Percentiles rank a stretch among this genome's conserved stretches.
Conservation (phyloP, 2,888 invertebrate species). For the Yponomeuta malinellus region DNA sequence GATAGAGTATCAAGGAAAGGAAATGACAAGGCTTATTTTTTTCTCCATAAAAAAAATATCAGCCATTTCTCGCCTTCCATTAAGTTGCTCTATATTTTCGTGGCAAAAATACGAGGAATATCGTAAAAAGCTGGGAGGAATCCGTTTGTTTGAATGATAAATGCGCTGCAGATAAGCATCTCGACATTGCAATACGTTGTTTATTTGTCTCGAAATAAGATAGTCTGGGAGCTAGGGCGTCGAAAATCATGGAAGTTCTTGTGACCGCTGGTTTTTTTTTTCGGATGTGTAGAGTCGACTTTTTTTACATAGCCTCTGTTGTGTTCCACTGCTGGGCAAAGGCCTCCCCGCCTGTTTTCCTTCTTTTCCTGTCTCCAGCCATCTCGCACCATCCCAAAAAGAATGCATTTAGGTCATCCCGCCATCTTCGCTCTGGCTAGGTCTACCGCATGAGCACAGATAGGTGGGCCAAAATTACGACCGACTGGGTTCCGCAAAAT, state of each 20-base stretch:
- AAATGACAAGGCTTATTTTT: background rate
- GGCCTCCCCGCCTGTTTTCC: too few relatives aligned
- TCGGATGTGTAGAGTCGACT: too few relatives aligned
- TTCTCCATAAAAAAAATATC: background rate
- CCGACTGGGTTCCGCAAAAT: too few relatives aligned
- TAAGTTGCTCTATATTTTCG: slow-evolving; percentile 1
- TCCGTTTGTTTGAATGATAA: slow-evolving; percentile 7
- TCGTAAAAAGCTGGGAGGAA: background rate
- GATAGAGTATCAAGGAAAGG: background rate
- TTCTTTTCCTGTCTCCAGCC: too few relatives aligned
- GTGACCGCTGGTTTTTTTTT: background rate
- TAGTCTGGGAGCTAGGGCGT: slow-evolving; percentile 1
- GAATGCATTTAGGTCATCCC: too few relatives aligned
- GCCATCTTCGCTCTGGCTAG: too few relatives aligned
- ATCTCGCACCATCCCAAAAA: too few relatives aligned
- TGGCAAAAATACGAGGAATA: background rate
- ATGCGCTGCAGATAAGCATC: slow-evolving; percentile 9
- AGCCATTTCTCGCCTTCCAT: background rate
- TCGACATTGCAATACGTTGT: slow-evolving; percentile 8
- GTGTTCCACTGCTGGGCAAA: too few relatives aligned
- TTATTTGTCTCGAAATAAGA: slow-evolving; percentile 3
- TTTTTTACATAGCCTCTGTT: too few relatives aligned
- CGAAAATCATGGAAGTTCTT: background rate
- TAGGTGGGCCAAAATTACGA: too few relatives aligned
- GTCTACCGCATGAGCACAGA: too few relatives aligned